Evolutionary conservation across 2,888 invertebrate species (phyloP).

Genomic region (Nezara viridula): DNA sequence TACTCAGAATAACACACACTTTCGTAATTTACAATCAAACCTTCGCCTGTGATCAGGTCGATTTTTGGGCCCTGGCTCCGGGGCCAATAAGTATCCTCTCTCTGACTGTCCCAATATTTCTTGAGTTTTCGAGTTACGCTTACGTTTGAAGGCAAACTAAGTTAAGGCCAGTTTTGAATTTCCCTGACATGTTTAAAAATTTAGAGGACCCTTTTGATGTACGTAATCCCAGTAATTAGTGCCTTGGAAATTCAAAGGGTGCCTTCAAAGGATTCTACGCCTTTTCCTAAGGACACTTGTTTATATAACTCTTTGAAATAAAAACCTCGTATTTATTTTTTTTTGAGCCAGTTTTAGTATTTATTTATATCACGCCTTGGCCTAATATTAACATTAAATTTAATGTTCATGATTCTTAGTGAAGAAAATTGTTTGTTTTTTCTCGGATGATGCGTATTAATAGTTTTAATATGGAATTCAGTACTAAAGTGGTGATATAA

Average conservation of each 20-base stretch:
- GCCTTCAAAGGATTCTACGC: not conserved
- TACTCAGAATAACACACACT: too few relatives aligned
- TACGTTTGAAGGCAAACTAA: not conserved
- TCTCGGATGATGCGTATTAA: too few relatives aligned
- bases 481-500: too few relatives aligned
- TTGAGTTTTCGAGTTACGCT: not conserved
- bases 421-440: too few relatives aligned
- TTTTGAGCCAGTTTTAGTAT: not conserved
- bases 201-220: not conserved
- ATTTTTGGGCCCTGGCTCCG: too few relatives aligned
- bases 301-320: conserved; percentile 22
- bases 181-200: not conserved
- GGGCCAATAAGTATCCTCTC: too few relatives aligned
- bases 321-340: not conserved
- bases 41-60: too few relatives aligned
- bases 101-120: not conserved
- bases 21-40: too few relatives aligned
- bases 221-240: conserved; percentile 5
- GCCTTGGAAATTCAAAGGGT: not conserved
- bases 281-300: not conserved
- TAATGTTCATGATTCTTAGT: not conserved
- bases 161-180: not conserved
- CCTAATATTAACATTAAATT: not conserved
- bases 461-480: too few relatives aligned
- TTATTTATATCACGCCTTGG: not conserved